Evolutionary conservation across 2,113 vertebrate species (phyloP).

Genomic region (Irena cyanogastra): DNA sequence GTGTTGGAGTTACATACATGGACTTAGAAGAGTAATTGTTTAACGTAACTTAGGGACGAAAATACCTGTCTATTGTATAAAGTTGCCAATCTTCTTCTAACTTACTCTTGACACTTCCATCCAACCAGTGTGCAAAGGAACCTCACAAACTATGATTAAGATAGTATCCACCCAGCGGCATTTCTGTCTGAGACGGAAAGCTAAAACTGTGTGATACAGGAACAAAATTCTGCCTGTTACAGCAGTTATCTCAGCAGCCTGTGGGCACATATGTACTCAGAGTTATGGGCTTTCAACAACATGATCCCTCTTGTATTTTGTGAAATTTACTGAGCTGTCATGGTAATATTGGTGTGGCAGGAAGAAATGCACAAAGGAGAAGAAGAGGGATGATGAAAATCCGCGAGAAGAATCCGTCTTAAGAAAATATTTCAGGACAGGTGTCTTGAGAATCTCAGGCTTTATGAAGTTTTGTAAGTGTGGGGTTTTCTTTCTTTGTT

Average conservation of each 20-base stretch:
- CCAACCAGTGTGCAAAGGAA: background rate
- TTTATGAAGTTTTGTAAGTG: constrained; percentile 13
- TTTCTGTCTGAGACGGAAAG: background rate
- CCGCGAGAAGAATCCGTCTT: background rate
- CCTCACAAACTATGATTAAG: background rate
- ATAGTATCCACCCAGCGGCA: background rate
- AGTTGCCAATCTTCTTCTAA: background rate
- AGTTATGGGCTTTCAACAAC: constrained; percentile 27
- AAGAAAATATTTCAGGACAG: background rate
- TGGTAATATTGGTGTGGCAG: background rate
- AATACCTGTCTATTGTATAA: background rate
- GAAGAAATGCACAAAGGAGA: background rate
- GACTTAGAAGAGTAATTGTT: background rate
- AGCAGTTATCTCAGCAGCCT: constrained; percentile 24
- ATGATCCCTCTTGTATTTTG: constrained; percentile 40
- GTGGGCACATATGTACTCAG: constrained; percentile 12
- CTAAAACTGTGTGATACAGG: background rate
- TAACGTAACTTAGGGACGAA: rapidly evolving
- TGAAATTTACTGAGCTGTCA: constrained; percentile 45
- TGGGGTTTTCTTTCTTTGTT: background rate
- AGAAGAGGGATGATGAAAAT: background rate
- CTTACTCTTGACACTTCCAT: background rate
- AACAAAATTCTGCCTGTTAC: background rate
- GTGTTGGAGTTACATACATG: rapidly evolving
- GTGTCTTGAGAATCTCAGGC: background rate